A percentile compares a stretch with the other conserved stretches of the same genome.
Conservation (phyloP, 2,888 invertebrate species). For the Lysandra bellargus region DNA sequence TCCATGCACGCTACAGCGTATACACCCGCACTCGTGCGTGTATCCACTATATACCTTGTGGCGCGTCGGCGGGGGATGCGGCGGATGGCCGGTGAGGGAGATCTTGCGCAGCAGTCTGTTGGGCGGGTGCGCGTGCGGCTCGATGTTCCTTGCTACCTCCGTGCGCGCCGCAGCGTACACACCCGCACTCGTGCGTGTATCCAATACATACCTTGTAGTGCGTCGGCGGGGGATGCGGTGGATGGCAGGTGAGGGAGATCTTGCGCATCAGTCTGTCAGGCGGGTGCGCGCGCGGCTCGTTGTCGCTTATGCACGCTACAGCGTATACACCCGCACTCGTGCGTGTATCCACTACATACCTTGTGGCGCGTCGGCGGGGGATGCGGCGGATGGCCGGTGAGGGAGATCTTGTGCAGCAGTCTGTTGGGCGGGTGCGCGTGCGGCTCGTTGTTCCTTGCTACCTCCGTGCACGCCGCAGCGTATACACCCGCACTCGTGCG, state of each 20-base stretch:
- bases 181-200: conserved; percentile 27
- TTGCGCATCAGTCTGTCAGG: conserved; percentile 71
- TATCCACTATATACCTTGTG: conserved; percentile 3
- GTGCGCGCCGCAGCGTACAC: conserved; percentile 38
- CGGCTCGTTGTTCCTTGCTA: conserved; percentile 67
- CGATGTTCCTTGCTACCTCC: conserved; percentile 69
- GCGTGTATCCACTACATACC: not conserved
- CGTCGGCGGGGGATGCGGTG: conserved; percentile 55
- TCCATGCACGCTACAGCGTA: not conserved
- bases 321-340: not conserved
- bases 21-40: not conserved
- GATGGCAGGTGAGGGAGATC: conserved; percentile 87
- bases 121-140: conserved; percentile 65
- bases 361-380: conserved; percentile 39
- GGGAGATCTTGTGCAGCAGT: conserved; percentile 83
- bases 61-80: conserved; percentile 47
- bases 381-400: conserved; percentile 83
- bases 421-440: conserved; percentile 59
- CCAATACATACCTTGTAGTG: conserved; percentile 9
- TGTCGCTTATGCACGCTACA: conserved; percentile 45
- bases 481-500: not conserved
- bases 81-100: conserved; percentile 85
- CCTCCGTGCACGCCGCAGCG: not conserved
- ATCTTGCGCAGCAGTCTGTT: conserved; percentile 80
- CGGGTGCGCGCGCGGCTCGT: conserved; percentile 74